These are phyloP conservation scores for Ptychadena robeensis DNA, from an alignment of 2,797 vertebrate species.

Conservation along the genomic window DNA sequence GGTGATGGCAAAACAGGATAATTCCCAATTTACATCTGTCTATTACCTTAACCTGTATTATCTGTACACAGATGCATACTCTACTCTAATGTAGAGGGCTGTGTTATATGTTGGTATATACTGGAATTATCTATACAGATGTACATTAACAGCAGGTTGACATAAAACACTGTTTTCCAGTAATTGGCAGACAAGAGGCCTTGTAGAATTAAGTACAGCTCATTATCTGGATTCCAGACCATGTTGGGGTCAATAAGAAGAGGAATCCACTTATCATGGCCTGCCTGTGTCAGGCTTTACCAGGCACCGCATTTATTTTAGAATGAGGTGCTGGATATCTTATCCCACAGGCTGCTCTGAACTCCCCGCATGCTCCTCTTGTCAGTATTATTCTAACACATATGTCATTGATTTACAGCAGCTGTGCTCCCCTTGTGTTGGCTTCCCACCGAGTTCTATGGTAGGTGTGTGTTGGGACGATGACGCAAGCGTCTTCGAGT, in stretches of 20 bases:
- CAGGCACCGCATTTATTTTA: slow-evolving; percentile 20
- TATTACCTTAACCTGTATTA: too few relatives aligned
- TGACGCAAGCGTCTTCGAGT: slow-evolving; percentile 23
- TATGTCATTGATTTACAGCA: slow-evolving; percentile 22
- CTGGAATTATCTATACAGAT: too few relatives aligned
- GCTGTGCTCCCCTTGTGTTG: background rate
- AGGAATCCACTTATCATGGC: slow-evolving; percentile 12
- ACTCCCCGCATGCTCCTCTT: slow-evolving; percentile 30
- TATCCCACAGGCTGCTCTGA: background rate
- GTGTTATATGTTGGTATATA: too few relatives aligned
- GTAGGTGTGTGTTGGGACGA: slow-evolving; percentile 30
- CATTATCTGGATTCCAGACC: slow-evolving; percentile 33
- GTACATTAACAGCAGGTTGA: too few relatives aligned
- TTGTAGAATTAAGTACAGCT: background rate
- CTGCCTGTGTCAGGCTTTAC: slow-evolving; percentile 11
- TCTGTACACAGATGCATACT: too few relatives aligned
- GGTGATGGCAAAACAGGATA: too few relatives aligned
- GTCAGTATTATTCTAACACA: background rate
- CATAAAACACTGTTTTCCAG: background rate
- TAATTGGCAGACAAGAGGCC: background rate
- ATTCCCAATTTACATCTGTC: too few relatives aligned
- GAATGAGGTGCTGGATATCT: slow-evolving; percentile 17
- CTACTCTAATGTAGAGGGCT: too few relatives aligned
- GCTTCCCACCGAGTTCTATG: background rate
- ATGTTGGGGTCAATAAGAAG: slow-evolving; percentile 12